Conservation (phyloP, 1,140 invertebrate species). For the Drosophila cardini region DNA sequence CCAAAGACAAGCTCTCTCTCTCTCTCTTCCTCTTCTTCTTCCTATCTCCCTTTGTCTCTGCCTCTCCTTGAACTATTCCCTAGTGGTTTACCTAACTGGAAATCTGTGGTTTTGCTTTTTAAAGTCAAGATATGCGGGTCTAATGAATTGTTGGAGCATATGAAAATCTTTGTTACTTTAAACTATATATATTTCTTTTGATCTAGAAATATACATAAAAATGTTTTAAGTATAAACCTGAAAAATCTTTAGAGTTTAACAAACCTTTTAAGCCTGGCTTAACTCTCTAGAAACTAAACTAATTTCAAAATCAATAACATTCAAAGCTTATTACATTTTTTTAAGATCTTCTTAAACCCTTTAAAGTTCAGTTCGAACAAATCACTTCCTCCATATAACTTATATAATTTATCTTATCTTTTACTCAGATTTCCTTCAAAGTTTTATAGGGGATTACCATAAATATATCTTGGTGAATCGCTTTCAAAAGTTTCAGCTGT, state of each 20-base stretch:
- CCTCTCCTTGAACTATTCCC: not conserved
- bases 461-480: not conserved
- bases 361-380: no score
- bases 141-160: constrained; percentile 28
- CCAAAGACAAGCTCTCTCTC: no score
- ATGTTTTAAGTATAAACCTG: not conserved
- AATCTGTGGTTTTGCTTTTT: constrained; percentile 3
- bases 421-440: not conserved
- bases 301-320: no score
- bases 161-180: constrained; percentile 26
- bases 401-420: no score
- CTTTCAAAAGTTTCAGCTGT: not conserved
- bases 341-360: not conserved
- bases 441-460: not conserved
- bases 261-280: no score
- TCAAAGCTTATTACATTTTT: not conserved
- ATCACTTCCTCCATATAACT: no score
- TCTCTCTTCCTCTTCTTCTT: not conserved
- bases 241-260: no score
- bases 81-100: constrained; percentile 5
- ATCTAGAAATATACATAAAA: not conserved
- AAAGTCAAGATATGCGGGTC: not conserved
- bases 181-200: constrained; percentile 5
- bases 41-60: not conserved
- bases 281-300: no score